phyloP scores from a whole-genome alignment of 2,888 invertebrate species.

The Alloscopus bannaensis region DNA sequence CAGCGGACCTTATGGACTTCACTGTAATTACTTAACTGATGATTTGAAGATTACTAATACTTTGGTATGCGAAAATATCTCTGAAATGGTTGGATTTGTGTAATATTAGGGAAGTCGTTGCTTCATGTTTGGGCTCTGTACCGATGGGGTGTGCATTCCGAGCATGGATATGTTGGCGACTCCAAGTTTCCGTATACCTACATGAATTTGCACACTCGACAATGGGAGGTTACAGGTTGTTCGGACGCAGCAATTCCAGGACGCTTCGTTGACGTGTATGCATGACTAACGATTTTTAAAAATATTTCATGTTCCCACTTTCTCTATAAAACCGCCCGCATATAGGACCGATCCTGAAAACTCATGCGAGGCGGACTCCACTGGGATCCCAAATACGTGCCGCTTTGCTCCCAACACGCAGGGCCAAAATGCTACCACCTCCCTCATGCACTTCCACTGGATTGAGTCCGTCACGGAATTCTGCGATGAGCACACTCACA shows the following conservation, averaged over 20 bases:
- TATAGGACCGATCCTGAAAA: conserved; percentile 34
- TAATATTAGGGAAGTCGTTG: conserved; percentile 64
- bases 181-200: conserved; percentile 66
- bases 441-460: conserved; percentile 70
- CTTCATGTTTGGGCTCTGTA: conserved; percentile 66
- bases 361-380: conserved; percentile 18
- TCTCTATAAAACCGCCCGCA: too few species aligned
- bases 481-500: conserved; percentile 81
- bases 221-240: conserved; percentile 69
- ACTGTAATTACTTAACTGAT: conserved; percentile 47
- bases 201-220: conserved; percentile 1
- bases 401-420: conserved; percentile 22
- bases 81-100: too few species aligned
- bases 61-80: too few species aligned
- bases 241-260: conserved; percentile 59
- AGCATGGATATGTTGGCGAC: conserved; percentile 63
- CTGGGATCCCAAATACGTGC: conserved; percentile 26
- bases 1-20: conserved; percentile 58
- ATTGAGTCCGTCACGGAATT: conserved; percentile 75
- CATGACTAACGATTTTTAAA: too few species aligned
- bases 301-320: conserved; percentile 11
- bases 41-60: neutral
- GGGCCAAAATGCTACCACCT: conserved; percentile 54
- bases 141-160: conserved; percentile 67
- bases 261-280: conserved; percentile 53